A percentile compares a stretch with the other conserved stretches of the same genome.
Conservation (phyloP, 2,888 invertebrate genomes). For the Drosophila algonquin region DNA sequence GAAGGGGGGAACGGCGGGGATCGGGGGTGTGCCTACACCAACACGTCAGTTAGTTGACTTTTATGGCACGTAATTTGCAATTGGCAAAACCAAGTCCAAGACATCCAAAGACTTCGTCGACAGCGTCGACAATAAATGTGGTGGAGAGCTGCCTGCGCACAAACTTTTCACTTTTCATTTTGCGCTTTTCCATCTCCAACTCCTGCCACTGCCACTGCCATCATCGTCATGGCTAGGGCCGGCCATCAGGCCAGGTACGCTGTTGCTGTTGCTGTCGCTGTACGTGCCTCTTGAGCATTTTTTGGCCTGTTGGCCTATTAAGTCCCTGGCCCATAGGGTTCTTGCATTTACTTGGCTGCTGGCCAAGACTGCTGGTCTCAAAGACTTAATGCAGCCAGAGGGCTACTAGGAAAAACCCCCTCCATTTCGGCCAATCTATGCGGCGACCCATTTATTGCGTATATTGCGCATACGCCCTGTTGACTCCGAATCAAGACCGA, state of each 20-base stretch:
- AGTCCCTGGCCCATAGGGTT: slow-evolving; percentile 58
- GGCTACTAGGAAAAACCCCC: slow-evolving; percentile 52
- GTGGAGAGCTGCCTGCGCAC: slow-evolving; percentile 36
- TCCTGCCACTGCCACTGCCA: background rate
- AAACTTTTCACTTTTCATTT: slow-evolving; percentile 82
- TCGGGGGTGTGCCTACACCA: slow-evolving; percentile 59
- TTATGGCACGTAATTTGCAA: slow-evolving; percentile 80
- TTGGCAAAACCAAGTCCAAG: slow-evolving; percentile 64
- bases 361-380: slow-evolving; percentile 50
- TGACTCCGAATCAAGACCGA: slow-evolving; percentile 45
- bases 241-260: background rate
- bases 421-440: slow-evolving; percentile 6
- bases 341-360: slow-evolving; percentile 54
- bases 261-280: background rate
- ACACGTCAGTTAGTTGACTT: slow-evolving; percentile 59
- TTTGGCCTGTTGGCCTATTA: slow-evolving; percentile 80
- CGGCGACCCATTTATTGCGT: slow-evolving; percentile 67
- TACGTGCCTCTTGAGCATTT: slow-evolving; percentile 48
- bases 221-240: background rate
- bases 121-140: slow-evolving; percentile 26
- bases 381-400: background rate
- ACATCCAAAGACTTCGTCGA: slow-evolving; percentile 33
- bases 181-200: slow-evolving; percentile 65
- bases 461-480: slow-evolving; percentile 71
- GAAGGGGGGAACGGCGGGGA: background rate